These are phyloP conservation scores for Procambarus virginalis DNA, from an alignment of 1,140 invertebrate species.

Conservation along the genomic window DNA sequence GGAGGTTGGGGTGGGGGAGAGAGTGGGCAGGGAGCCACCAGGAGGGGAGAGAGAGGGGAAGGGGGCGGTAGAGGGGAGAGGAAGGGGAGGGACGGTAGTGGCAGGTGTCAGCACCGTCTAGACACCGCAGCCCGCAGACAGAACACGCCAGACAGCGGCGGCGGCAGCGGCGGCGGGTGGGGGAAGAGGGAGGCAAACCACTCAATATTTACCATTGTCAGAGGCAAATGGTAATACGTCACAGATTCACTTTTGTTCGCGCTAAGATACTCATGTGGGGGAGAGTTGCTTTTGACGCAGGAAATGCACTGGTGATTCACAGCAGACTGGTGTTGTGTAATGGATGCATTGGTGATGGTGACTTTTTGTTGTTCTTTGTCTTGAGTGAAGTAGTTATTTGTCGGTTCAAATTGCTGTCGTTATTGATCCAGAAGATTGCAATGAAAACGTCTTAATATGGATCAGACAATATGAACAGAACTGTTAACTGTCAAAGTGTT, in stretches of 20 bases:
- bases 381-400: too few species aligned
- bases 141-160: slow-evolving; percentile 60
- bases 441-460: too few species aligned
- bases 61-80: neutral
- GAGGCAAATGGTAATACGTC: neutral
- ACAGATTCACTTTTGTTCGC: neutral
- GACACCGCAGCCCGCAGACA: slow-evolving; percentile 56
- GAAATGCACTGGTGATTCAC: too few species aligned
- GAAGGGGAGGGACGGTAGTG: slow-evolving; percentile 19
- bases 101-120: slow-evolving; percentile 60
- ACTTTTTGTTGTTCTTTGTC: too few species aligned
- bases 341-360: too few species aligned
- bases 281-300: neutral
- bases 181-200: neutral
- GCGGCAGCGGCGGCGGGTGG: slow-evolving; percentile 18
- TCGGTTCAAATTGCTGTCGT: too few species aligned
- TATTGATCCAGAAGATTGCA: too few species aligned
- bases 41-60: neutral
- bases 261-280: neutral
- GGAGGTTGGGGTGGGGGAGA: too few species aligned
- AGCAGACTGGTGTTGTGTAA: too few species aligned
- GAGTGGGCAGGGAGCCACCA: neutral
- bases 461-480: too few species aligned
- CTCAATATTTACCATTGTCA: neutral
- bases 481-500: too few species aligned